These are phyloP conservation scores for Numenius phaeopus DNA, from an alignment of 2,797 vertebrate genomes.

Conservation along the genomic window DNA sequence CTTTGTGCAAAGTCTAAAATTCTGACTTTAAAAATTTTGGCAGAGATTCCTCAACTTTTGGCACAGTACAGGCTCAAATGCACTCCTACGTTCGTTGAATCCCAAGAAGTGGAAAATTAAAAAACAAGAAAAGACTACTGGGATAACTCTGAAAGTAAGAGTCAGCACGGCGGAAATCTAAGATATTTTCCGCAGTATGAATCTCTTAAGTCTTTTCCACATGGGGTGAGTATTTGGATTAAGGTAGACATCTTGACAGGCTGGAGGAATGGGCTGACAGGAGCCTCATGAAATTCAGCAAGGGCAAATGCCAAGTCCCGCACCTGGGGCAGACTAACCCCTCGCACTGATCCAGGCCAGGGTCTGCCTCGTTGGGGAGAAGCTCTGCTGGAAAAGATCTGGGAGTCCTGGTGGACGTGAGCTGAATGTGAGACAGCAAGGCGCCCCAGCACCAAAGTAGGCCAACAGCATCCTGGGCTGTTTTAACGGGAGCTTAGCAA, in stretches of 20 bases:
- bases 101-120: not conserved
- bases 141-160: not conserved
- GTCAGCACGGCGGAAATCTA: not conserved
- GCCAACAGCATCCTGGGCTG: not conserved
- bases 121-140: not conserved
- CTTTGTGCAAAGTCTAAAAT: not conserved
- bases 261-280: not conserved
- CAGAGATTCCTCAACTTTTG: conserved; percentile 6
- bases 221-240: not conserved
- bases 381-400: not conserved
- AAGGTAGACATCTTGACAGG: not conserved
- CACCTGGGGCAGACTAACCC: not conserved
- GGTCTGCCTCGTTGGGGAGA: not conserved
- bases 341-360: not conserved
- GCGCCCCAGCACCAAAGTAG: not conserved
- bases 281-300: not conserved
- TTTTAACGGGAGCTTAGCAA: not conserved
- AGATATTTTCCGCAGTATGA: not conserved
- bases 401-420: not conserved
- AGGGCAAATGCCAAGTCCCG: not conserved
- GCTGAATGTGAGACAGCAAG: not conserved
- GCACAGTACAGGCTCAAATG: not conserved
- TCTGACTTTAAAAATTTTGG: conserved; percentile 19
- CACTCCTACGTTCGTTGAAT: not conserved
- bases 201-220: not conserved